Evolutionary conservation across 2,888 invertebrate genomes (phyloP), one percentile per base, ranked within the genome.

Genomic region (Eilema caniola): DNA sequence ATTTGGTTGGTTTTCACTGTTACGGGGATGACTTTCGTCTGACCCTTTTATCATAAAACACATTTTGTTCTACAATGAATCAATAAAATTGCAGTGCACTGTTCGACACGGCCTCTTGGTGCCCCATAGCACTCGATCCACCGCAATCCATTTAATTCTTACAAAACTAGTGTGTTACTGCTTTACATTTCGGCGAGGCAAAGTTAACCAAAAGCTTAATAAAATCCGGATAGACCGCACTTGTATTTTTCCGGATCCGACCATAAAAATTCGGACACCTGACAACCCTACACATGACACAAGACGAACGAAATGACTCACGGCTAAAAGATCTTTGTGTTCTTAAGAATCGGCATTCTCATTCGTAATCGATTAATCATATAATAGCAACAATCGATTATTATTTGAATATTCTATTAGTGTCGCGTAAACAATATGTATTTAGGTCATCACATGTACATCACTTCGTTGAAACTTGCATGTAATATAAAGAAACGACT

Each of bases 211-310:
- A n/a, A n/a, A n/a, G n/a, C n/a, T n/a, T n/a, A 33, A 1, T 33
- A 37, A 37, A 37, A 37, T 11, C 33, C 33, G 3, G 33, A 37
- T 1, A 37, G 12, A 12, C 12, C 12, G 33, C 12, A 12, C 12
- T 37, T 37, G 12, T 20, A n/a, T 47, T 20, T 20, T 47, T 20
- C 20, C 47, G 47, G 47, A 47, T 8, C 20, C 37, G 2, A 16
- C 41, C 4, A 4, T 16, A 41, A 41, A 16, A 12, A 16, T 1
- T 10, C 53, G 20, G n/a, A 53, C 53, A 53, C 8, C 53, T 56
- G 28, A n/a, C 31, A 65, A 65, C 56, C 57, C 57, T 66, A 62
- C 4, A 61, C 70, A 67, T 79, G 80, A 75, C 80, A 75, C 73
- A 60, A 63, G 59, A n/a, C n/a, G 66, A 28, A 62, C 69, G 20